These are phyloP conservation scores for Rapana venosa DNA, from an alignment of 2,888 invertebrate genomes.

Conservation along the genomic window DNA sequence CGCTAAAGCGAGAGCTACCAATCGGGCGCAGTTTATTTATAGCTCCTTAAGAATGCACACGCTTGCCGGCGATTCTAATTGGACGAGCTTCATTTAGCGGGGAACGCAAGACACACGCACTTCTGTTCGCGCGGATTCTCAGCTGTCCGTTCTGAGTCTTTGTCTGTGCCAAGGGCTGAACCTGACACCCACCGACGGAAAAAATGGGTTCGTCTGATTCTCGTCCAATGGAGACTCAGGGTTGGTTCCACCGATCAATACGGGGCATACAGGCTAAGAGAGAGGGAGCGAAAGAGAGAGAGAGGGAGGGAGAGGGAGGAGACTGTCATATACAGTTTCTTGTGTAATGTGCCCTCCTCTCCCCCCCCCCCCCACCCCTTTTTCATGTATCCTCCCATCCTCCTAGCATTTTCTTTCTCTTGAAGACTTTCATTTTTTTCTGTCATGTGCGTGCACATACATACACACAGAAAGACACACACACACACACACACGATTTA, in stretches of 20 bases:
- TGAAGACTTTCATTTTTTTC: too few species aligned
- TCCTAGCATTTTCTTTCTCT: too few species aligned
- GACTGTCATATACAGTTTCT: too few species aligned
- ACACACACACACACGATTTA: not conserved
- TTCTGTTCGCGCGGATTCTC: conserved; percentile 18
- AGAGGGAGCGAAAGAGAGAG: not conserved
- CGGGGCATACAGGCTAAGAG: not conserved
- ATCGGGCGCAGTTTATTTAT: conserved; percentile 4
- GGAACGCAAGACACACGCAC: conserved; percentile 1
- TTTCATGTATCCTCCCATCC: too few species aligned
- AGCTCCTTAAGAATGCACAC: conserved; percentile 21
- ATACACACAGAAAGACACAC: not conserved
- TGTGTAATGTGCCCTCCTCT: too few species aligned
- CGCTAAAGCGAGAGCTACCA: conserved; percentile 13
- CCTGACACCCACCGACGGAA: not conserved
- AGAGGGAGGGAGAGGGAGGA: not conserved
- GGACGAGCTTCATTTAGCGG: conserved; percentile 25
- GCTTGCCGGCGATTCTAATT: conserved; percentile 9
- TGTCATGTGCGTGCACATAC: not conserved
- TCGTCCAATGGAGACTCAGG: conserved; percentile 10
- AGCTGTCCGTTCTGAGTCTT: conserved; percentile 11
- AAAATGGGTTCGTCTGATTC: not conserved
- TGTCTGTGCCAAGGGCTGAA: conserved; percentile 11
- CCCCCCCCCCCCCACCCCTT: too few species aligned
- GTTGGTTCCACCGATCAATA: conserved; percentile 16